Evolutionary conservation across 2,113 vertebrate species (phyloP).

Genomic region (Colius striatus): DNA sequence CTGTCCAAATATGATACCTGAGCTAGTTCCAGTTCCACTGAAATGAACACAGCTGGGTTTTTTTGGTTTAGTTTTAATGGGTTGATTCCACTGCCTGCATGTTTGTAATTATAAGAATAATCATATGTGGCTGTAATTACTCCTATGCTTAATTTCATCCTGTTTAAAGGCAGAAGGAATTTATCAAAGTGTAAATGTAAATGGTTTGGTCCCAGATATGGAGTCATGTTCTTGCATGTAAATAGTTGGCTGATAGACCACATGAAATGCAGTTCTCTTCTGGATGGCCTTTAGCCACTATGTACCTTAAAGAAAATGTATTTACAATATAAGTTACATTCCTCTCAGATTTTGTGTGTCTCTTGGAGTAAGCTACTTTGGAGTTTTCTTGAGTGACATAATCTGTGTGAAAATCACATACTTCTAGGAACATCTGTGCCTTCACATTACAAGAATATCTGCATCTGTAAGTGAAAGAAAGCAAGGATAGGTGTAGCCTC

Average conservation of each 20-base stretch:
- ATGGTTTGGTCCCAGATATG: neutral
- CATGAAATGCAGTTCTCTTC: neutral
- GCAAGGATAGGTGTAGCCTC: neutral
- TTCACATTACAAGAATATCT: neutral
- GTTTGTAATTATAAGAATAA: neutral
- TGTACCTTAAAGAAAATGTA: neutral
- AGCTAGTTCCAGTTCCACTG: neutral
- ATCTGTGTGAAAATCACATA: neutral
- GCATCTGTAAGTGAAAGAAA: neutral
- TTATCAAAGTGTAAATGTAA: constrained; percentile 5
- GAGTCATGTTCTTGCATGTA: neutral
- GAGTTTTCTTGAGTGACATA: neutral
- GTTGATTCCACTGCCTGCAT: neutral
- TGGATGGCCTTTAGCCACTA: neutral
- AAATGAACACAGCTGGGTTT: neutral
- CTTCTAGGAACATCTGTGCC: neutral
- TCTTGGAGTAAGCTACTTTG: neutral
- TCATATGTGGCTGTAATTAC: neutral
- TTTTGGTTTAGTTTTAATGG: neutral
- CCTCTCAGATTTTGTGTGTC: neutral
- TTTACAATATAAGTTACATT: neutral
- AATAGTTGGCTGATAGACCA: neutral
- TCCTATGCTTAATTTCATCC: neutral
- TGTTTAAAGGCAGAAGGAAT: constrained; percentile 14
- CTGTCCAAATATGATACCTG: neutral